Conservation (phyloP, 2,797 vertebrate species). For the Anabacerthia variegaticeps region DNA sequence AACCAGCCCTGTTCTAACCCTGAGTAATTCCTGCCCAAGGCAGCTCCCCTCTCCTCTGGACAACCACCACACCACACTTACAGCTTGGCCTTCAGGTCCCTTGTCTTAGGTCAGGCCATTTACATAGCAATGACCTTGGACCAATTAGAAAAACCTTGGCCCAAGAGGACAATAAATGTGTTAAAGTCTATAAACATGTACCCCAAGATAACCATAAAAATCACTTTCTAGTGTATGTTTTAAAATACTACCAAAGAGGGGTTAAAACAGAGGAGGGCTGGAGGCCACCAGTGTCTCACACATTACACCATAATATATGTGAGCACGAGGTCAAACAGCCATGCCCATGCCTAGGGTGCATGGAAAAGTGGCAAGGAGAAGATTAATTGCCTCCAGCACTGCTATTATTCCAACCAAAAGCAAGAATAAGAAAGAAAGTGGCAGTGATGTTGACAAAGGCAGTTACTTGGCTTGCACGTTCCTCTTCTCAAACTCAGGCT, state of each 20-base stretch:
- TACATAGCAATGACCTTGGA: background rate
- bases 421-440: background rate
- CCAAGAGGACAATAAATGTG: conserved; percentile 24
- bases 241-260: conserved; percentile 50
- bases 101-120: background rate
- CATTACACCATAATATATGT: conserved; percentile 40
- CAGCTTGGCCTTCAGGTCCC: background rate
- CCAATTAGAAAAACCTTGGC: background rate
- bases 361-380: conserved; percentile 40
- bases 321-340: conserved; percentile 45
- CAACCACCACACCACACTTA: background rate
- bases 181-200: conserved; percentile 43
- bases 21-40: background rate
- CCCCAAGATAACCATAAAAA: conserved; percentile 39
- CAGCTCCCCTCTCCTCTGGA: background rate
- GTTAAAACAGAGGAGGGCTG: conserved; percentile 33
- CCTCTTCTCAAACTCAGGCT: conserved; percentile 38
- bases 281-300: conserved; percentile 41
- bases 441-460: conserved; percentile 61
- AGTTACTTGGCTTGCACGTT: background rate
- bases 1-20: background rate
- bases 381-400: conserved; percentile 50
- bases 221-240: background rate
- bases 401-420: conserved; percentile 38
- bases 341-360: conserved; percentile 47